Conservation (phyloP, 2,797 vertebrate genomes). For the Loriculus beryllinus region DNA sequence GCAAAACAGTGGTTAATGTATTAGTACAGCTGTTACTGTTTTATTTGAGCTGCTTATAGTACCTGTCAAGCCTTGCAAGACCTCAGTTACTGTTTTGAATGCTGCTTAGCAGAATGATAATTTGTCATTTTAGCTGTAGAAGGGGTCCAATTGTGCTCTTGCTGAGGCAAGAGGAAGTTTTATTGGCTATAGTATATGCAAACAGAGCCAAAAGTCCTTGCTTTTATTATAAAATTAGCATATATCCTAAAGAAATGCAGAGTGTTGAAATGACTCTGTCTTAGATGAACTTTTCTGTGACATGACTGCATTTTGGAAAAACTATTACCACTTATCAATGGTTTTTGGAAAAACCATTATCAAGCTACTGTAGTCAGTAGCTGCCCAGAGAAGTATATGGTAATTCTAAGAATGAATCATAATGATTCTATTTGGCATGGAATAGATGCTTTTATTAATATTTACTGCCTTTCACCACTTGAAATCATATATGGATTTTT, state of each 20-base stretch:
- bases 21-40: not conserved
- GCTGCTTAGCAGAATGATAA: not conserved
- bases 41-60: not conserved
- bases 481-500: not conserved
- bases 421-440: not conserved
- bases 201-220: not conserved
- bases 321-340: not conserved
- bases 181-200: not conserved
- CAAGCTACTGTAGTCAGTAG: not conserved
- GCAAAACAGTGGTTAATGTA: not conserved
- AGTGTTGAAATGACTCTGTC: not conserved
- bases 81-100: not conserved
- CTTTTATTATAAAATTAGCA: not conserved
- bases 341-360: not conserved
- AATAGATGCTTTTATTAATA: not conserved
- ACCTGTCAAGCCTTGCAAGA: not conserved
- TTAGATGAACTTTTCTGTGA: not conserved
- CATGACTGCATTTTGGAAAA: not conserved
- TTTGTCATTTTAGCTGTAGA: not conserved
- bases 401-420: not conserved
- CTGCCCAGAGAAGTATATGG: not conserved
- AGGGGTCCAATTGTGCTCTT: not conserved
- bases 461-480: not conserved
- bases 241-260: not conserved
- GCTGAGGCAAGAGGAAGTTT: not conserved